phyloP scores from a whole-genome alignment of 2,888 invertebrate genomes.

The Calameuta idolon region DNA sequence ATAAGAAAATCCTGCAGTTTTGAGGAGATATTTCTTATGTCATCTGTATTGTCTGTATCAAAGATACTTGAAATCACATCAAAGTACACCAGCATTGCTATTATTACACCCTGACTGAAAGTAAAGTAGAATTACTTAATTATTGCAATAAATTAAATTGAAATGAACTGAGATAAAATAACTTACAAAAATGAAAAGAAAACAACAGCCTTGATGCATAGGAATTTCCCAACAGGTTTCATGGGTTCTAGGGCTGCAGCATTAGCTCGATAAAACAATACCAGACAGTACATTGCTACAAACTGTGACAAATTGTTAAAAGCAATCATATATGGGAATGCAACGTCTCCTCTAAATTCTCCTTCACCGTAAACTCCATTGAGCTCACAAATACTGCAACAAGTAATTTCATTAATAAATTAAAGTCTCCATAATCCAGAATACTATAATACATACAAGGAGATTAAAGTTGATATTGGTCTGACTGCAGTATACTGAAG shows the following conservation, averaged over 20 bases:
- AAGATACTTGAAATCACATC: slow-evolving; percentile 84
- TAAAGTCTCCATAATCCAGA: neutral
- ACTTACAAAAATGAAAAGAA: slow-evolving; percentile 99
- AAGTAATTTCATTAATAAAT: slow-evolving; percentile 15
- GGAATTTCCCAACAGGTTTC: slow-evolving; percentile 94
- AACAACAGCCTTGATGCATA: slow-evolving; percentile 97
- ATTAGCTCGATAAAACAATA: slow-evolving; percentile 93
- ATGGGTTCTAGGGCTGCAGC: slow-evolving; percentile 88
- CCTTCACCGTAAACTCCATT: slow-evolving; percentile 92
- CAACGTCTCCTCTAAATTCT: slow-evolving; percentile 85
- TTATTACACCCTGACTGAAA: slow-evolving; percentile 90
- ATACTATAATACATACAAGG: slow-evolving; percentile 76
- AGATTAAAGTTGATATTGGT: slow-evolving; percentile 89
- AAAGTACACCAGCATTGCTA: slow-evolving; percentile 87
- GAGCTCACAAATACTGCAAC: slow-evolving; percentile 83
- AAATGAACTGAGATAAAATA: neutral
- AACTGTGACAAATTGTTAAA: slow-evolving; percentile 95
- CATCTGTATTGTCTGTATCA: slow-evolving; percentile 75
- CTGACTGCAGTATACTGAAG: slow-evolving; percentile 94
- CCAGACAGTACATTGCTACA: slow-evolving; percentile 95
- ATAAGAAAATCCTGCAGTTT: slow-evolving; percentile 93
- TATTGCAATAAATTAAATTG: slow-evolving; percentile 20
- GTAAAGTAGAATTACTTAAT: slow-evolving; percentile 26
- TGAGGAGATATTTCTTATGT: slow-evolving; percentile 81
- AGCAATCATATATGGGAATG: slow-evolving; percentile 90